Evolutionary conservation across 2,113 vertebrate species (phyloP).

Genomic region (Corapipo altera): DNA sequence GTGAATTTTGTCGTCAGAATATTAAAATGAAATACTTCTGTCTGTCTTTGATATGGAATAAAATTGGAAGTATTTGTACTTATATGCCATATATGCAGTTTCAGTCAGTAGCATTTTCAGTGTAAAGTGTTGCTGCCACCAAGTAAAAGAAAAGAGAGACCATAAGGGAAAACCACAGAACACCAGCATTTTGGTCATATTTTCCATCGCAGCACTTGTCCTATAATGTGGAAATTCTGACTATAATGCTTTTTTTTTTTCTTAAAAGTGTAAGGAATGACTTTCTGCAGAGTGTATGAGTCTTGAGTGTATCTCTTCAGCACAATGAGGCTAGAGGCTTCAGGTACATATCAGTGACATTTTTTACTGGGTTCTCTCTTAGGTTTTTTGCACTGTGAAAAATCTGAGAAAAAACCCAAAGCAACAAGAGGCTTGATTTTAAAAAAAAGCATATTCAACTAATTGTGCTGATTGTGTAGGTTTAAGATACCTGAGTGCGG

Average conservation of each 20-base stretch:
- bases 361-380: background rate
- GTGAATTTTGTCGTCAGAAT: background rate
- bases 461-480: background rate
- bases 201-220: background rate
- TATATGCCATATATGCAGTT: background rate
- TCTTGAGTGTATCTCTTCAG: background rate
- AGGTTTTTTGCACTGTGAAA: background rate
- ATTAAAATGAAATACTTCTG: background rate
- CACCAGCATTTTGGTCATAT: background rate
- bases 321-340: background rate
- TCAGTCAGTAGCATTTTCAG: background rate
- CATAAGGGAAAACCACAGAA: background rate
- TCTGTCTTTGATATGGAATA: background rate
- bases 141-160: background rate
- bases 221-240: background rate
- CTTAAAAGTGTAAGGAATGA: background rate
- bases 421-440: background rate
- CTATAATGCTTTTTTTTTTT: background rate
- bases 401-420: background rate
- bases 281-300: background rate
- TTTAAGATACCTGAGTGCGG: background rate
- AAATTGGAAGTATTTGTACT: background rate
- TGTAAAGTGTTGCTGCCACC: background rate
- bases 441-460: background rate
- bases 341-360: background rate